Evolutionary conservation across 2,888 invertebrate genomes (phyloP), one percentile per base, ranked within the genome.

Genomic region (Tipula confusa): DNA sequence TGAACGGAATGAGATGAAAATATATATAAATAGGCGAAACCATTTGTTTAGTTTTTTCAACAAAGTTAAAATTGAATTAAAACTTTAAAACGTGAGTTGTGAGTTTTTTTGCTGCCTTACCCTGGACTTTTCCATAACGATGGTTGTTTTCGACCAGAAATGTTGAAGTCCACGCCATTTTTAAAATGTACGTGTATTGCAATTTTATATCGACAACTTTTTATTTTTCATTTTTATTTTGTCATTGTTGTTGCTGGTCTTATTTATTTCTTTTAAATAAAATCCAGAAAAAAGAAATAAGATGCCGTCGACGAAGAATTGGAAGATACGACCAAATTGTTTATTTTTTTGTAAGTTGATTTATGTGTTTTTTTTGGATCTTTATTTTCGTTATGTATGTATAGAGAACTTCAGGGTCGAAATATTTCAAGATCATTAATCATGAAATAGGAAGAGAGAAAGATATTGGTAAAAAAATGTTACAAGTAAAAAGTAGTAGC

Each of bases 381-480:
- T 64, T 64, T 64, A 64, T 64, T 64, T 64, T 64, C 64, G 64
- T 64, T 64, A 24, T 64, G 3, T 64, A 36, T 36, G 9, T 36
- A 36, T 36, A 36, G 64, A 24, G 24, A 64, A 64, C 64, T 64
- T 64, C 64, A 64, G 64, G 64, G 64, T 64, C 64, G 24, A 64
- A 64, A 64, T 64, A 64, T 64, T 64, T 64, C 64, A 64, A 64
- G 64, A 64, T 64, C 64, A 64, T 64, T 64, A 64, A 64, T 64
- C 64, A 64, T 64, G 64, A 9, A 64, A 64, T 64, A 64, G 64
- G 64, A 64, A 64, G 64, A 64, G 24, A 64, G 24, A 64, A 64
- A 64, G 64, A 64, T 43, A 43, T 43, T 43, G 43, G n/a, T n/a
- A 43, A 43, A 43, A n/a, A 43, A 64, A 64, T 64, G 9, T 64